Evolutionary conservation across 2,113 vertebrate species (phyloP).

Genomic region (Echinops telfairi): DNA sequence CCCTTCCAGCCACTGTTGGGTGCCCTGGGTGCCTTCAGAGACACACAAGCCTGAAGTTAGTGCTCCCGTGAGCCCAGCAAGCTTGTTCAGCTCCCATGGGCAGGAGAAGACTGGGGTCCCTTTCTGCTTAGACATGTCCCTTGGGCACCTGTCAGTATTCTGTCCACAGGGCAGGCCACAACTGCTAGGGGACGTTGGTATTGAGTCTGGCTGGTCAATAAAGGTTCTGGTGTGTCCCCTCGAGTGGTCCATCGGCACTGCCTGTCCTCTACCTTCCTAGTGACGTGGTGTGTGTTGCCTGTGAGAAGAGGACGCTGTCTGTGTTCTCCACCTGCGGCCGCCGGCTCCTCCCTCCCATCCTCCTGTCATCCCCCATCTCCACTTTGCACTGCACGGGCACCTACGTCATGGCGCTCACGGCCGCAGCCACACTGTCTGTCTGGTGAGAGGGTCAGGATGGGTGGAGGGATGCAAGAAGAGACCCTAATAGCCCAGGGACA

Average conservation of each 20-base stretch:
- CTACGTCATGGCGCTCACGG: slow-evolving; percentile 96
- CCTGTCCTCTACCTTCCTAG: slow-evolving; percentile 81
- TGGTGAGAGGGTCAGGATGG: slow-evolving; percentile 88
- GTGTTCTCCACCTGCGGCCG: slow-evolving; percentile 96
- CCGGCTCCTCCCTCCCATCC: slow-evolving; percentile 95
- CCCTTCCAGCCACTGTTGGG: not conserved
- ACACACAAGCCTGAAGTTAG: not conserved
- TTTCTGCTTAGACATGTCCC: not conserved
- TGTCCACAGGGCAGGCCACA: too few relatives aligned
- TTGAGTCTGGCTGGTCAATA: too few relatives aligned
- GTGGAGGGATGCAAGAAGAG: not conserved
- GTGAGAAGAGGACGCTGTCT: slow-evolving; percentile 94
- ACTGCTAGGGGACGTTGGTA: too few relatives aligned
- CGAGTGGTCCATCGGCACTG: not conserved
- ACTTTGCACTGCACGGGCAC: slow-evolving; percentile 94
- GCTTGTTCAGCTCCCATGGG: not conserved
- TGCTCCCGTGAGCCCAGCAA: not conserved
- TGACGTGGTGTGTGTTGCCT: slow-evolving; percentile 94
- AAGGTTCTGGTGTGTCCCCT: not conserved
- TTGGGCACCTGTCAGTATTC: not conserved
- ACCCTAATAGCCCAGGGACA: too few relatives aligned
- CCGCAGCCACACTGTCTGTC: slow-evolving; percentile 94
- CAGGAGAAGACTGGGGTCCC: not conserved
- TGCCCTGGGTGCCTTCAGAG: not conserved
- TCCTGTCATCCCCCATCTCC: slow-evolving; percentile 93